These are phyloP conservation scores for Centropristis striata DNA, from an alignment of 2,113 vertebrate species.

Conservation along the genomic window DNA sequence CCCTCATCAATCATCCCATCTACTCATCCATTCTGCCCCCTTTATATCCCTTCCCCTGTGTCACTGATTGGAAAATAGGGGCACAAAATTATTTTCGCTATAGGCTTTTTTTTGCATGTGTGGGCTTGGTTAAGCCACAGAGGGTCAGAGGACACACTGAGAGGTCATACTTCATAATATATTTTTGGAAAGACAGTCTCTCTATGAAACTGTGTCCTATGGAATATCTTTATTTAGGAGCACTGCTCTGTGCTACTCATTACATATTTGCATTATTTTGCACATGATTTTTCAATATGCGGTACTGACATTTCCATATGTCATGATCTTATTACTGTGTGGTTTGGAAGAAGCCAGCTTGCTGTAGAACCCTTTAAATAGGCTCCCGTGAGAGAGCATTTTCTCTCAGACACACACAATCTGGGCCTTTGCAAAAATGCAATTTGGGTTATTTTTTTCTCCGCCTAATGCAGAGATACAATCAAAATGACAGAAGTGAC, in stretches of 20 bases:
- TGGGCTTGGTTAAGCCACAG: conserved; percentile 17
- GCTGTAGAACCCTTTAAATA: conserved; percentile 26
- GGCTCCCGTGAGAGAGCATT: conserved; percentile 24
- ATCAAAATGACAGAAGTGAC: conserved; percentile 78
- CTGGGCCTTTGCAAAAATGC: conserved; percentile 47
- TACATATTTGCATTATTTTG: not conserved
- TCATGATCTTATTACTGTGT: conserved; percentile 37
- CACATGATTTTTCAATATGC: not conserved
- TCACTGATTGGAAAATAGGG: conserved; percentile 55
- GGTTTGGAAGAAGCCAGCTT: conserved; percentile 6
- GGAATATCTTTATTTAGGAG: not conserved
- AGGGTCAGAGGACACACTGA: conserved; percentile 28
- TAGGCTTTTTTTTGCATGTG: conserved; percentile 55
- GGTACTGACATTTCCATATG: conserved; percentile 26
- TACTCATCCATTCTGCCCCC: conserved; percentile 23
- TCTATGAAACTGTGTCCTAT: not conserved
- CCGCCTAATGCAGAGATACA: conserved; percentile 61
- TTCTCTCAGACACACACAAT: conserved; percentile 5
- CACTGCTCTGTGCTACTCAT: not conserved
- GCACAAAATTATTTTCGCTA: conserved; percentile 63
- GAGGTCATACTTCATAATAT: conserved; percentile 41
- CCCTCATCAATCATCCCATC: conserved; percentile 59
- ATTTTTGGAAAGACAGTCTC: not conserved
- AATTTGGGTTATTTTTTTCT: conserved; percentile 61
- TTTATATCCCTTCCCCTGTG: conserved; percentile 28